These are phyloP conservation scores for Calliopsis andreniformis DNA, from an alignment of 1,140 invertebrate genomes.

Conservation along the genomic window DNA sequence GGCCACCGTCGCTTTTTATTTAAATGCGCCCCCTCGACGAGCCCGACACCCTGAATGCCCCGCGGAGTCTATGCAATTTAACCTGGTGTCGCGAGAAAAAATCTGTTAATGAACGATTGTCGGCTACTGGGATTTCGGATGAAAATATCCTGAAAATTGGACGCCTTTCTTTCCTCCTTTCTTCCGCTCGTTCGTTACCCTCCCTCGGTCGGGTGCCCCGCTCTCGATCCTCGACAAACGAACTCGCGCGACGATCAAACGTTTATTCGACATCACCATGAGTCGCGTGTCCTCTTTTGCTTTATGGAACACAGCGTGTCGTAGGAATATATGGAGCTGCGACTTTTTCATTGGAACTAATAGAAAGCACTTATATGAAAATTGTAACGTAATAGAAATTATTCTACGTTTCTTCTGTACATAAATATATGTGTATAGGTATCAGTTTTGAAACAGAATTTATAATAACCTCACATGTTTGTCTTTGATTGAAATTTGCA, in stretches of 20 bases:
- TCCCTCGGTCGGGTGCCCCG: neutral
- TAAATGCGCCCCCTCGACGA: constrained; percentile 70
- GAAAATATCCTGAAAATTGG: constrained; percentile 73
- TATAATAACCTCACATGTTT: too few species aligned
- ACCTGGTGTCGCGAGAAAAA: constrained; percentile 69
- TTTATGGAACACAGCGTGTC: too few species aligned
- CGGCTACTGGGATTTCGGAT: constrained; percentile 66
- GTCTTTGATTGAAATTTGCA: too few species aligned
- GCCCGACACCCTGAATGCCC: constrained; percentile 65
- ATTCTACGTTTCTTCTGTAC: too few species aligned
- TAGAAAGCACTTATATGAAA: too few species aligned
- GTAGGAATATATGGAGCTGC: too few species aligned
- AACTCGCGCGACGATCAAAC: constrained; percentile 30
- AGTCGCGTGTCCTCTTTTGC: neutral
- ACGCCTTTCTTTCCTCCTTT: constrained; percentile 56
- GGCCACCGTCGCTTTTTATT: constrained; percentile 77
- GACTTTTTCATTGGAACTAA: too few species aligned
- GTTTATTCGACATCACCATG: constrained; percentile 21
- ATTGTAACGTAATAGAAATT: too few species aligned
- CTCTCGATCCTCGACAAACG: neutral
- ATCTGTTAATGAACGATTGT: constrained; percentile 82
- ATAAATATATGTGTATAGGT: too few species aligned
- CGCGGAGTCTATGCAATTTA: constrained; percentile 67
- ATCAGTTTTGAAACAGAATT: too few species aligned
- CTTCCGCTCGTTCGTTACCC: constrained; percentile 16